phyloP scores from a whole-genome alignment of 2,797 vertebrate species.

The Enoplosus armatus region DNA sequence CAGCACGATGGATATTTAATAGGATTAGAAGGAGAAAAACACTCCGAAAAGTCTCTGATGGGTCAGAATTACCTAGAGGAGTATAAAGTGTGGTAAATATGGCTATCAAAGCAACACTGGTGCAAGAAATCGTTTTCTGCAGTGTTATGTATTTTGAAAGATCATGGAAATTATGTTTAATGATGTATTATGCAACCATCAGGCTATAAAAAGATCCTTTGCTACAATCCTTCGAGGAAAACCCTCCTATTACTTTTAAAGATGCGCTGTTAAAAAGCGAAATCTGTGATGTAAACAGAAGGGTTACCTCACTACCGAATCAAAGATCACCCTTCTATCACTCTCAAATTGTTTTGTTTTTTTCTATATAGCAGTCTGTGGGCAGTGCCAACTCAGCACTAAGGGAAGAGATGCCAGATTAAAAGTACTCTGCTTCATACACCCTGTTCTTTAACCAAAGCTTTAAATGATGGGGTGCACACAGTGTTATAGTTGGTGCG shows the following conservation, averaged over 20 bases:
- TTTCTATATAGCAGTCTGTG: too few species aligned
- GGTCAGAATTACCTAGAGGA: slow-evolving; percentile 56
- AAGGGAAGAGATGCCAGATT: slow-evolving; percentile 21
- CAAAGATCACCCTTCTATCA: background rate
- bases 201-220: background rate
- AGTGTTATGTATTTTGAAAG: slow-evolving; percentile 22
- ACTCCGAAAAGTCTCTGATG: slow-evolving; percentile 46
- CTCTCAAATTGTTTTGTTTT: too few species aligned
- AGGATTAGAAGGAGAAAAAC: slow-evolving; percentile 65
- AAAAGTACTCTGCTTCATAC: slow-evolving; percentile 14
- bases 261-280: background rate
- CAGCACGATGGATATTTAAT: slow-evolving; percentile 76
- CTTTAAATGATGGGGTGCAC: slow-evolving; percentile 31
- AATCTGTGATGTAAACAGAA: background rate
- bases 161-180: slow-evolving; percentile 21
- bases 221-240: background rate
- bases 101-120: slow-evolving; percentile 24
- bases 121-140: slow-evolving; percentile 14
- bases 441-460: slow-evolving; percentile 28
- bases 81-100: slow-evolving; percentile 15
- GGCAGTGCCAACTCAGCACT: background rate
- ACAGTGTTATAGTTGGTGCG: background rate
- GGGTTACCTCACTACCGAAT: background rate
- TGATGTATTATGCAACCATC: background rate
- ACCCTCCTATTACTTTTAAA: background rate